Base-by-base conservation (phyloP, 2,113 vertebrate species). In the Tichodroma muraria region DNA sequence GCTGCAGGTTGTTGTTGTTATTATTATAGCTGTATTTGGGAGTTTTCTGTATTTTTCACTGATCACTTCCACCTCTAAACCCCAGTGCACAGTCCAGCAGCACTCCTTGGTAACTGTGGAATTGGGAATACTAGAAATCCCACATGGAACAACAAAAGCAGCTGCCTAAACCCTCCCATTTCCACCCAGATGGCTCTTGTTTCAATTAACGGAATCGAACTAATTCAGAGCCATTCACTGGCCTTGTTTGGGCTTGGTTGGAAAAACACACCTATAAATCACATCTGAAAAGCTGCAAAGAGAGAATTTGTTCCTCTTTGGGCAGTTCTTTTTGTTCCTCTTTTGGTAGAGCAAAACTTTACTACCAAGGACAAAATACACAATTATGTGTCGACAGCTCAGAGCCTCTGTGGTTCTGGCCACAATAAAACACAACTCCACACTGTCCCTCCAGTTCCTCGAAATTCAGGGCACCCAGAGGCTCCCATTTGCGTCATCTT, bases 191-290 rank as follows among this genome's bases (percentile, higher is more conserved):
- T 92, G 82, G 35, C 6, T 89, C 70, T 79, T 88, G 64, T 83
- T 93, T 52, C 85, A 95, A 87, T 53, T 89, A 91, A 79, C 35
- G 0, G 3, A 87, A 91, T 75, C 80, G 50, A 80, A 85, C 50
- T 33, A 94, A 87, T 90, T 94, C 77, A 57, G 70, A 91, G 88
- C 70, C 72, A 27, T 15, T 47, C 68, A 19, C 57, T 75, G 76
- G 66, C 77, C 91, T 86, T 75, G 80, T 77, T 92, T 85, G 89
- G 83, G 31, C 88, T 79, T 72, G 49, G 57, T 93, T 77, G 68
- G 89, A 81, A 94, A 96, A 97, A 95, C 76, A 95, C 88, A 95
- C 85, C 87, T 95, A 89, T 87, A 96, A 96, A 93, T 95, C 85
- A 93, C 83, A 45, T 23, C 35, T 9, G 59, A 59, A 93, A 84